phyloP scores from a whole-genome alignment of 1,140 invertebrate species.

The Rhopalosiphum padi region DNA sequence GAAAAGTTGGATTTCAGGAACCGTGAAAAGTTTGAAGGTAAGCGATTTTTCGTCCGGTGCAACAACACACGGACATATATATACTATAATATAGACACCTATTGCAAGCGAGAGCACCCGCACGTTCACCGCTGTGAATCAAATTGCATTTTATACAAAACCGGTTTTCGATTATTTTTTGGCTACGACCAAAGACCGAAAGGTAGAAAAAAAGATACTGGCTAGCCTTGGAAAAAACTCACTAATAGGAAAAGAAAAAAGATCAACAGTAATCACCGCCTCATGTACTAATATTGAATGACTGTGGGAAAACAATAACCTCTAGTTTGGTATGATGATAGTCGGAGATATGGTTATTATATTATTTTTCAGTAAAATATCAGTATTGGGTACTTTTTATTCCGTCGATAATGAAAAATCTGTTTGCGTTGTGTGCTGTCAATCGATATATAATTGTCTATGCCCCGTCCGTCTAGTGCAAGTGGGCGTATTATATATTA shows the following conservation, averaged over 20 bases:
- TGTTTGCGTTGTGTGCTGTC: background rate
- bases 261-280: constrained; percentile 52
- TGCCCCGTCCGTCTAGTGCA: background rate
- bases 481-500: background rate
- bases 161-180: constrained; percentile 53
- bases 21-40: constrained; percentile 90
- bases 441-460: constrained; percentile 36
- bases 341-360: background rate
- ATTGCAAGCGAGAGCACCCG: background rate
- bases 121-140: background rate
- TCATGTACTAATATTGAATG: constrained; percentile 41
- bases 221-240: constrained; percentile 49
- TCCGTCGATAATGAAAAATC: background rate
- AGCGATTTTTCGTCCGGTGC: constrained; percentile 59
- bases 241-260: constrained; percentile 51
- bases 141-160: constrained; percentile 50
- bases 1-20: constrained; percentile 84
- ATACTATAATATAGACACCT: background rate
- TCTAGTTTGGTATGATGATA: background rate
- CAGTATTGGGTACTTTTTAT: background rate
- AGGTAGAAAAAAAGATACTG: constrained; percentile 36
- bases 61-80: too few species aligned
- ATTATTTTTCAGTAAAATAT: constrained; percentile 18
- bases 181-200: background rate
- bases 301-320: constrained; percentile 58